Evolutionary conservation across 2,113 vertebrate species (phyloP), one percentile per base, ranked within the genome.

Genomic region (Xerus inauris): DNA sequence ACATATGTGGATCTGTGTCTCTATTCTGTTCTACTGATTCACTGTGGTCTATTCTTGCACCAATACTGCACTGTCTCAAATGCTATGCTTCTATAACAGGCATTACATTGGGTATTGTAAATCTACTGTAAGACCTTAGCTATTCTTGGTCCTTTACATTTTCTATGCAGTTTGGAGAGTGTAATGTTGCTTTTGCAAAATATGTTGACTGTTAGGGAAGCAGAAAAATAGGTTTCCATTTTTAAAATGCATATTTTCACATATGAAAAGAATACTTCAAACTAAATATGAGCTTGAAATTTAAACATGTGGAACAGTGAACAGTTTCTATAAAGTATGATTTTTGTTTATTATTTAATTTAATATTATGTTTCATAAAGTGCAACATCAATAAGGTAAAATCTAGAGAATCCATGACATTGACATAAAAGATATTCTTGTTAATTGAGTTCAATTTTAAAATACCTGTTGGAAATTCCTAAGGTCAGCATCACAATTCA

Each of bases 251-350:
- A 28, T 57, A 8, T 14, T 59, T 75, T 95, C 65, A 77, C 12
- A n/a, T 54, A 75, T 65, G 35, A 72, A 93, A 94, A 87, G 57
- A 87, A 45, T 80, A 22, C 11, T 94, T 82, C 40, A 73, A 91
- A 87, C 10, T 40, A n/a, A n/a, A 64, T 12, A 20, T 93, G 47
- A 94, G 8, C 47, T 80, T 71, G n/a, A 91, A 87, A 93, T 81
- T 65, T 54, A 76, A 84, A 93, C 88, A 71, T 32, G 75, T 77
- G 87, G 42, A 49, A 19, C 54, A 59, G 3, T 28, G 4, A 75
- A 65, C 17, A 83, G 28, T 83, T 73, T 87, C 10, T n/a, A n/a
- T 62, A 85, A 2, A 47, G 38, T 73, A 64, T 65, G 45, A 49
- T 5, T 54, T 82, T 90, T 51, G 22, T 51, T 87, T 88, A 67